Percentiles rank a stretch among this genome's conserved stretches.
phyloP scores from a whole-genome alignment of 2,797 vertebrate species.

The Iguana delicatissima region DNA sequence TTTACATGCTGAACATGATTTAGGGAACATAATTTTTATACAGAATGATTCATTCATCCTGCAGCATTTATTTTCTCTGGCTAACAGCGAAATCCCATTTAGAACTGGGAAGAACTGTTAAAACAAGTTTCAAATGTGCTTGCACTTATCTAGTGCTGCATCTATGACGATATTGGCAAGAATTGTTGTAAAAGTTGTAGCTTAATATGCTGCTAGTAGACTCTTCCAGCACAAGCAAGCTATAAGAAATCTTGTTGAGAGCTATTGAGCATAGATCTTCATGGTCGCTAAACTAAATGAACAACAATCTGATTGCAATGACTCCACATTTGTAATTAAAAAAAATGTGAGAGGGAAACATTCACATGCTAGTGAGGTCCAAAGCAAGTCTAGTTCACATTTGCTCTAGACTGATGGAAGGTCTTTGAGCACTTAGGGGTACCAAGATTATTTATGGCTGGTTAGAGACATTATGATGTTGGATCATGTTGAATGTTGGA shows the following conservation, averaged over 20 bases:
- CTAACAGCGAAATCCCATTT: slow-evolving; percentile 25
- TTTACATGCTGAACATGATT: background rate
- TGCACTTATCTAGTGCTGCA: background rate
- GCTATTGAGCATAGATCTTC: slow-evolving; percentile 20
- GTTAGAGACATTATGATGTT: too few species aligned
- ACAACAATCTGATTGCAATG: background rate
- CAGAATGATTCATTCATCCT: slow-evolving; percentile 27
- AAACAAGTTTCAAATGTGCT: slow-evolving; percentile 40
- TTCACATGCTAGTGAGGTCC: background rate
- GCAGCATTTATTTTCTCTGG: slow-evolving; percentile 32
- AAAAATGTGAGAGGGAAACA: background rate
- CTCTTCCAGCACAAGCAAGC: slow-evolving; percentile 22
- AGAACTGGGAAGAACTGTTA: background rate
- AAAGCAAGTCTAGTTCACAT: background rate
- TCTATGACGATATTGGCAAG: slow-evolving; percentile 19
- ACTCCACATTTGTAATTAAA: slow-evolving; percentile 25
- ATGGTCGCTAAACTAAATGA: slow-evolving; percentile 12
- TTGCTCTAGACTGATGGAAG: background rate
- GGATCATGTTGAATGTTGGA: background rate
- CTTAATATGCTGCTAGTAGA: slow-evolving; percentile 39
- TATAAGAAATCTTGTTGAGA: slow-evolving; percentile 40
- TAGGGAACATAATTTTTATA: background rate
- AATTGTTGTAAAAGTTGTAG: slow-evolving; percentile 23
- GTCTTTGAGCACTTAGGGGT: background rate
- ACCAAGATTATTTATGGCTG: background rate